Percentiles rank a stretch among this genome's conserved stretches.
These are phyloP conservation scores for Epizoanthus rinbou DNA, from an alignment of 92 coral and sea anemone genomes.

Conservation along the genomic window DNA sequence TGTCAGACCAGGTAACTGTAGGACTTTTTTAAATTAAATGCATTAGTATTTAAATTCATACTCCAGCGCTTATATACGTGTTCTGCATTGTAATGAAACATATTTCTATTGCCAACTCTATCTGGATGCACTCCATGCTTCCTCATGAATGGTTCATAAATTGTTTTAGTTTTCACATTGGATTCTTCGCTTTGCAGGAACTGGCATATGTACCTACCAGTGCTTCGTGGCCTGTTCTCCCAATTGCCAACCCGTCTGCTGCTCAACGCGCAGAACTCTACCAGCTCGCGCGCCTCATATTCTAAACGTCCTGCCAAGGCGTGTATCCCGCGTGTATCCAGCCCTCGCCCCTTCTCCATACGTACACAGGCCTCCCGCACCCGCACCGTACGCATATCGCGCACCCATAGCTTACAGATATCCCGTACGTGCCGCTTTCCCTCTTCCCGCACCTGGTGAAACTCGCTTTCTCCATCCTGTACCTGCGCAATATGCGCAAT, in stretches of 20 bases:
- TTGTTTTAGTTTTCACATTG: background rate
- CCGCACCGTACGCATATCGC: background rate
- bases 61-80: too few relatives aligned
- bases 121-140: too few relatives aligned
- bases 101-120: too few relatives aligned
- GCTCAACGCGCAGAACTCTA: conserved; percentile 37
- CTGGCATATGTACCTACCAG: conserved; percentile 42
- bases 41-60: too few relatives aligned
- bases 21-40: too few relatives aligned
- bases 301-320: background rate
- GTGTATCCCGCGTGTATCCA: conserved; percentile 29
- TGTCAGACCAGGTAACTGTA: conserved; percentile 58
- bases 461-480: background rate
- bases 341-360: background rate
- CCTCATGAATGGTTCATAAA: too few relatives aligned
- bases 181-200: conserved; percentile 30
- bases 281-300: conserved; percentile 11
- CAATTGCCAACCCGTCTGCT: conserved; percentile 53
- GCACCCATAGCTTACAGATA: background rate
- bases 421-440: background rate
- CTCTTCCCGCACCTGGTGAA: background rate
- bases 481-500: background rate
- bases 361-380: background rate
- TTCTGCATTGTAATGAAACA: too few relatives aligned
- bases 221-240: conserved; percentile 49